These are phyloP conservation scores for Pipistrellus pygmaeus DNA, from an alignment of 2,797 vertebrate species.

Conservation along the genomic window DNA sequence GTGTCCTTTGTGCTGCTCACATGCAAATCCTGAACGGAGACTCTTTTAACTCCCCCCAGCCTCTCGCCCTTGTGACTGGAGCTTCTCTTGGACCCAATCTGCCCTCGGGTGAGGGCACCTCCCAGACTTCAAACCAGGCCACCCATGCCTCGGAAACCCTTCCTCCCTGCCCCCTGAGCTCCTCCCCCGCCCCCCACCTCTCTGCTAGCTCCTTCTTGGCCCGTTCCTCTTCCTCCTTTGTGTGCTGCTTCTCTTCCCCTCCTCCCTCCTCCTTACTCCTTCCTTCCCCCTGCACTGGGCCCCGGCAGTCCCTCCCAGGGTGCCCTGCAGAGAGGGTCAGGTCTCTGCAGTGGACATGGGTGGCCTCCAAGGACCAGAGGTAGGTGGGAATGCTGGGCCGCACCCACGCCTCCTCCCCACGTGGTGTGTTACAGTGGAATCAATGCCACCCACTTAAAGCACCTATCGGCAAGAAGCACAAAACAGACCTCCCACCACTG, in stretches of 20 bases:
- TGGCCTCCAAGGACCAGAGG: neutral
- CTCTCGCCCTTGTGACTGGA: neutral
- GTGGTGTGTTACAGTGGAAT: rapidly evolving
- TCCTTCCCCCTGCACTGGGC: too few species aligned
- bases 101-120: neutral
- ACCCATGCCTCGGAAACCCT: neutral
- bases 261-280: neutral
- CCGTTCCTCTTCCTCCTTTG: neutral
- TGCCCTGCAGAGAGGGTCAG: neutral
- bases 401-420: neutral
- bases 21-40: neutral
- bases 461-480: neutral
- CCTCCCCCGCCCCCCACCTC: too few species aligned
- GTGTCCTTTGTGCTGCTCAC: neutral
- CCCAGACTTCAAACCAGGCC: neutral
- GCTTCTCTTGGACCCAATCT: neutral
- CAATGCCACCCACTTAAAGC: neutral
- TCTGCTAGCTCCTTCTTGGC: neutral
- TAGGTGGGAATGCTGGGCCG: neutral
- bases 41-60: neutral
- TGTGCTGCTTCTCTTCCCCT: rapidly evolving
- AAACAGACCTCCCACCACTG: neutral
- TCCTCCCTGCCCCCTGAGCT: neutral
- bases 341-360: neutral
- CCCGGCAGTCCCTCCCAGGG: neutral